Conservation (phyloP, 2,888 invertebrate genomes). For the Drosophila recens region DNA sequence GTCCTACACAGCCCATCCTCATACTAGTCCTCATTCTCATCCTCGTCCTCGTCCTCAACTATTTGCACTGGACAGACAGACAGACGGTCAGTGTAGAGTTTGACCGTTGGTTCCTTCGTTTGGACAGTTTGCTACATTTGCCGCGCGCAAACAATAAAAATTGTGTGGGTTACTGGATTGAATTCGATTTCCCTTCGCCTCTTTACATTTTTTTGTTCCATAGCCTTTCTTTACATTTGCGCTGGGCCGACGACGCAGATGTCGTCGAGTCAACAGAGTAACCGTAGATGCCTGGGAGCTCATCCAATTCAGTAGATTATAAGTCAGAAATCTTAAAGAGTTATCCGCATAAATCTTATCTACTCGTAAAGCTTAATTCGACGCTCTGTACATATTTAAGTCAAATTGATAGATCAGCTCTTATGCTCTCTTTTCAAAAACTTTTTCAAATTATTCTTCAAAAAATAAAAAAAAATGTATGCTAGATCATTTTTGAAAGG, state of each 20-base stretch:
- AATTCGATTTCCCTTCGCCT: conserved; percentile 47
- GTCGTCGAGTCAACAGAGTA: conserved; percentile 66
- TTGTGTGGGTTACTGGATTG: conserved; percentile 67
- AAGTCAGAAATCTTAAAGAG: conserved; percentile 1
- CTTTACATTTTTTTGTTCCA: conserved; percentile 23
- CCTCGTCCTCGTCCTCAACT: conserved; percentile 42
- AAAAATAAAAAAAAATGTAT: no score
- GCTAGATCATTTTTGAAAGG: no score
- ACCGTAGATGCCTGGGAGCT: conserved; percentile 65
- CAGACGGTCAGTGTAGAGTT: conserved; percentile 12
- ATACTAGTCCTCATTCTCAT: background rate
- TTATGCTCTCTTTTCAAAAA: background rate
- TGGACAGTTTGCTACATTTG: conserved; percentile 75
- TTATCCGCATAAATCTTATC: background rate
- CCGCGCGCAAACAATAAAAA: conserved; percentile 72
- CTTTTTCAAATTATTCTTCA: background rate
- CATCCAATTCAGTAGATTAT: conserved; percentile 3
- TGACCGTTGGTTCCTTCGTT: conserved; percentile 59
- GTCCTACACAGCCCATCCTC: conserved; percentile 45
- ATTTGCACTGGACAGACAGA: conserved; percentile 61
- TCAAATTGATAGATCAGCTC: no score
- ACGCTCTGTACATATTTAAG: no score
- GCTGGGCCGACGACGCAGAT: conserved; percentile 53
- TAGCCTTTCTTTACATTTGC: conserved; percentile 69
- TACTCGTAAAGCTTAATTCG: background rate